Evolutionary conservation across 2,113 vertebrate species (phyloP).

Genomic region (Malurus alboscapulatus): DNA sequence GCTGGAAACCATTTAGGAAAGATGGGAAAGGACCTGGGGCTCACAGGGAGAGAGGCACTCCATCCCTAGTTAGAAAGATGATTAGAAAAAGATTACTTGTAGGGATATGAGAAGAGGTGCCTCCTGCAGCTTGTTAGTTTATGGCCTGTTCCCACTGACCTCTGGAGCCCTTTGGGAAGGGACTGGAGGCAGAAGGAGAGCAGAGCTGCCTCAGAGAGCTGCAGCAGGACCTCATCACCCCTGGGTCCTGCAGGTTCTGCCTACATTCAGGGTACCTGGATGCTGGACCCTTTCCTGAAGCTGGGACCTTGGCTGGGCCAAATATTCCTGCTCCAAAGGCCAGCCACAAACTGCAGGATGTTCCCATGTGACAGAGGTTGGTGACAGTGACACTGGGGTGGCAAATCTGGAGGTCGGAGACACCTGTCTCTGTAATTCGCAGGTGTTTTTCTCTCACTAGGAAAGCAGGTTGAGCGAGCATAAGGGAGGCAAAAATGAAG

Average conservation of each 20-base stretch:
- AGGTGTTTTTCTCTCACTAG: slow-evolving; percentile 43
- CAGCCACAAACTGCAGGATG: neutral
- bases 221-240: neutral
- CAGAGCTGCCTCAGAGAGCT: neutral
- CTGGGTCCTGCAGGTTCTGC: neutral
- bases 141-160: neutral
- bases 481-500: slow-evolving; percentile 58
- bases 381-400: neutral
- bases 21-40: neutral
- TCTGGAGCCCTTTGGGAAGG: neutral
- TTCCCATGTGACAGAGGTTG: neutral
- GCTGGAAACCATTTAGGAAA: neutral
- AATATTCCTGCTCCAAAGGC: neutral
- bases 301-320: neutral
- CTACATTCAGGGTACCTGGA: neutral
- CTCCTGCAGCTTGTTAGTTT: neutral
- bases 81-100: fast-evolving
- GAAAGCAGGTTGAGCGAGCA: slow-evolving; percentile 59
- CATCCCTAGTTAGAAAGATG: neutral
- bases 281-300: neutral
- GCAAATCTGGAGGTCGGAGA: neutral
- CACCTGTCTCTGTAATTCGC: neutral
- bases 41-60: neutral
- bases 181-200: neutral
- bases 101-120: neutral